Conservation (phyloP, 2,888 invertebrate genomes). For the Amitus sp. region DNA sequence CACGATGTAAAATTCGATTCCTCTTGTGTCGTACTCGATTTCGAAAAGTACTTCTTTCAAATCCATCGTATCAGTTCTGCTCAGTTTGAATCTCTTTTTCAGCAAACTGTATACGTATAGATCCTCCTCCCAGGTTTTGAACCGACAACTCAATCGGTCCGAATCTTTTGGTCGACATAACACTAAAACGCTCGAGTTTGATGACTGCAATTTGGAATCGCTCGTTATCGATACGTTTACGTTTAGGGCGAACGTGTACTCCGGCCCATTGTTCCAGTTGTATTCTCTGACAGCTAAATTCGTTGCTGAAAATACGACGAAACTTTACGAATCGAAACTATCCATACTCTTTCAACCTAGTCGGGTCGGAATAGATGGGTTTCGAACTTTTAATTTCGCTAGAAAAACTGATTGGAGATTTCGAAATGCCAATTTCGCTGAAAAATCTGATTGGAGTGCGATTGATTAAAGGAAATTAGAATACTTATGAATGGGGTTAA, state of each 20-base stretch:
- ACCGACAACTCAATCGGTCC: conserved; percentile 1
- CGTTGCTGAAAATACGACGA: conserved; percentile 4
- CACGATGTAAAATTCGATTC: conserved; percentile 2
- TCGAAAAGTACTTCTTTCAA: neutral
- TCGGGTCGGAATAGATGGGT: too few species aligned
- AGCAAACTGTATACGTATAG: neutral
- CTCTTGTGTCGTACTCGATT: neutral
- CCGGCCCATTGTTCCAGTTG: neutral
- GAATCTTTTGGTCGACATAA: conserved; percentile 1
- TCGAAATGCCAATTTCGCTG: too few species aligned
- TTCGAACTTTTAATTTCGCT: too few species aligned
- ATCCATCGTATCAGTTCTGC: neutral
- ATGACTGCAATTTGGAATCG: neutral
- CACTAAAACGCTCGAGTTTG: neutral
- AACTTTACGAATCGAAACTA: too few species aligned
- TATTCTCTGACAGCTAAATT: neutral
- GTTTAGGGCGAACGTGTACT: neutral
- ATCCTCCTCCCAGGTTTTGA: conserved; percentile 2
- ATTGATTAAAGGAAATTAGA: too few species aligned
- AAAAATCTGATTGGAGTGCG: too few species aligned
- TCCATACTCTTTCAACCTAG: too few species aligned
- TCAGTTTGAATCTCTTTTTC: neutral
- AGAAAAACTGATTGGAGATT: too few species aligned
- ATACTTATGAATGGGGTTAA: too few species aligned
- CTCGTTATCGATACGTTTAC: neutral